Conservation (phyloP, 2,797 vertebrate genomes). For the Lutjanus argentimaculatus region DNA sequence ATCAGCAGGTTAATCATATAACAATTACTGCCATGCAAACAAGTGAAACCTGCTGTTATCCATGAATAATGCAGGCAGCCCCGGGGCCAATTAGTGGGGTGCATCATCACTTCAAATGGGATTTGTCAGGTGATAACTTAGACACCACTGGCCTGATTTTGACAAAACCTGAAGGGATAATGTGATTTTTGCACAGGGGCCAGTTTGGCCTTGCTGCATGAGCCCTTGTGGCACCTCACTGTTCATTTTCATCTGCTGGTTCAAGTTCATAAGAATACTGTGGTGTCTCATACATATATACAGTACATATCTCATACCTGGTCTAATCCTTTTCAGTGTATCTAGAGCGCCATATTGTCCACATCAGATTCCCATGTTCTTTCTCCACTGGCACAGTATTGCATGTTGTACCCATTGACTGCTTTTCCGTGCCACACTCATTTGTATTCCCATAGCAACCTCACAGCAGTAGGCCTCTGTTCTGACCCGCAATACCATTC, state of each 20-base stretch:
- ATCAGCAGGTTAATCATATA: conserved; percentile 70
- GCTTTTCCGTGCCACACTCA: conserved; percentile 41
- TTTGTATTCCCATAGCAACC: conserved; percentile 68
- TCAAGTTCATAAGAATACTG: conserved; percentile 5
- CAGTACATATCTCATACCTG: neutral
- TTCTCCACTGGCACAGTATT: conserved; percentile 17
- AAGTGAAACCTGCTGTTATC: conserved; percentile 61
- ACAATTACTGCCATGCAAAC: conserved; percentile 71
- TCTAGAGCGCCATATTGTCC: conserved; percentile 5
- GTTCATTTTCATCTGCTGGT: conserved; percentile 27
- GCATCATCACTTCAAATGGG: conserved; percentile 51
- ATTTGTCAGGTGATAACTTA: conserved; percentile 56
- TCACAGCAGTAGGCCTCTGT: conserved; percentile 51
- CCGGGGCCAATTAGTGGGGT: conserved; percentile 55
- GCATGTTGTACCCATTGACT: conserved; percentile 29
- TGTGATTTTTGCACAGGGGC: neutral
- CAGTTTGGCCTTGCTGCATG: neutral
- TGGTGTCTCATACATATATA: neutral
- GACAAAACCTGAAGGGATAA: conserved; percentile 31
- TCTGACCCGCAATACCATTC: conserved; percentile 55
- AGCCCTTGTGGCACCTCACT: neutral
- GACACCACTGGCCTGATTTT: conserved; percentile 26
- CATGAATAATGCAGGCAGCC: conserved; percentile 68
- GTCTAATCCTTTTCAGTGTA: conserved; percentile 1
- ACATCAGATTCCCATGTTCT: neutral